phyloP scores from a whole-genome alignment of 2,797 vertebrate genomes.

The Acanthopagrus latus region DNA sequence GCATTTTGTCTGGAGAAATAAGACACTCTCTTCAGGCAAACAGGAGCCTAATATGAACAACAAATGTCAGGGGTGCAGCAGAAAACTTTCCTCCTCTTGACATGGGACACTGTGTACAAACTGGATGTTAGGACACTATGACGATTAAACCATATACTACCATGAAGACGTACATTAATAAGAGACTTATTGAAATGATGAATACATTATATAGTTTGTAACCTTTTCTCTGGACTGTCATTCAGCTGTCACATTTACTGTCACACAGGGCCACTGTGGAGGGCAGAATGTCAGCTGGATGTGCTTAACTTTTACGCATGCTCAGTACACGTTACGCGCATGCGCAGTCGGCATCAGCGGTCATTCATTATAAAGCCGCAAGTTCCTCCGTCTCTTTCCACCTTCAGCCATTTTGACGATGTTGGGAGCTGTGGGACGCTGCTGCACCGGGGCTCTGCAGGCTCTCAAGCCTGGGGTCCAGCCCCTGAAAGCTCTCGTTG shows the following conservation, averaged over 20 bases:
- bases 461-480: slow-evolving; percentile 85
- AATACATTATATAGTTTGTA: not conserved
- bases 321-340: slow-evolving; percentile 71
- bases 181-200: not conserved
- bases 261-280: slow-evolving; percentile 27
- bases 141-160: not conserved
- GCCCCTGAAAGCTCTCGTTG: slow-evolving; percentile 82
- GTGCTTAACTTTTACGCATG: slow-evolving; percentile 44
- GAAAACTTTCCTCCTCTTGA: not conserved
- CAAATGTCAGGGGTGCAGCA: slow-evolving; percentile 2
- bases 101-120: slow-evolving; percentile 17
- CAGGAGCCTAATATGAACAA: not conserved
- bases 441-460: slow-evolving; percentile 85
- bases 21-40: not conserved
- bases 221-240: slow-evolving; percentile 24
- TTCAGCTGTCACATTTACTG: slow-evolving; percentile 9
- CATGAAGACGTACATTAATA: fast-evolving
- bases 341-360: slow-evolving; percentile 56
- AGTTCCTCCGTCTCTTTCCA: slow-evolving; percentile 80
- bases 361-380: slow-evolving; percentile 77
- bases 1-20: not conserved
- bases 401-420: slow-evolving; percentile 90
- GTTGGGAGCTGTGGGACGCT: slow-evolving; percentile 87
- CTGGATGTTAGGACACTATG: fast-evolving
- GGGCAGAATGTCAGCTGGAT: slow-evolving; percentile 63